Conservation (phyloP, 2,888 invertebrate genomes). For the Agrilus mali region DNA sequence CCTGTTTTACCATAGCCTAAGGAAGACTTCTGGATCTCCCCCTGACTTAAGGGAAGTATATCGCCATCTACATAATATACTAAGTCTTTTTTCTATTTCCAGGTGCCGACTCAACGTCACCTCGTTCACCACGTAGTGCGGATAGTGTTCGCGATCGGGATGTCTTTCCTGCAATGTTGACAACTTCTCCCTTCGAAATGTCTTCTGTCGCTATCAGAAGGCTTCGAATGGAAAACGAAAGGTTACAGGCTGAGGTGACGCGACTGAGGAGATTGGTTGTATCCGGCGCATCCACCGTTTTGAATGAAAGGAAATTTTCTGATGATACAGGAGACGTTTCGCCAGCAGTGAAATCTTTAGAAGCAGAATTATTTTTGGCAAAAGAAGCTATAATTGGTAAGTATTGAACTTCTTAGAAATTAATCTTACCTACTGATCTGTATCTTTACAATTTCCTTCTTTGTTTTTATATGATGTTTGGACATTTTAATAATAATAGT, state of each 20-base stretch:
- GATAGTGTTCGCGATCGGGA: constrained; percentile 25
- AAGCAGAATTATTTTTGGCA: constrained; percentile 60
- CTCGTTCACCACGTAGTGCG: constrained; percentile 27
- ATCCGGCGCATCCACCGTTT: constrained; percentile 48
- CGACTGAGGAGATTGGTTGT: constrained; percentile 54
- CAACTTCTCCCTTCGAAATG: constrained; percentile 25
- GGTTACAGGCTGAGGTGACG: constrained; percentile 58
- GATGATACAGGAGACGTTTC: constrained; percentile 33
- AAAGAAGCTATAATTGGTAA: constrained; percentile 57
- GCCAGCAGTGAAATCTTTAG: constrained; percentile 33
- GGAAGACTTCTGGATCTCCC: no score
- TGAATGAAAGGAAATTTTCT: constrained; percentile 34
- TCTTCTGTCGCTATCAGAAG: constrained; percentile 43
- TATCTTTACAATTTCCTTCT: no score
- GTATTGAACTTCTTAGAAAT: constrained; percentile 10
- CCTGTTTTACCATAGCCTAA: no score
- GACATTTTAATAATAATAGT: no score
- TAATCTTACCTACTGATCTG: no score
- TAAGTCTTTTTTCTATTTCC: background rate
- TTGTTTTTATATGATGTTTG: no score
- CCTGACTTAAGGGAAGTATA: no score
- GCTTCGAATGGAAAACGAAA: constrained; percentile 64
- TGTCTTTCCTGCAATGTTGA: constrained; percentile 20
- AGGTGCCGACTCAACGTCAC: constrained; percentile 27
- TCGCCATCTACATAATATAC: no score